These are phyloP conservation scores for Menidia beryllina DNA, from an alignment of 2,113 vertebrate species.

Conservation along the genomic window DNA sequence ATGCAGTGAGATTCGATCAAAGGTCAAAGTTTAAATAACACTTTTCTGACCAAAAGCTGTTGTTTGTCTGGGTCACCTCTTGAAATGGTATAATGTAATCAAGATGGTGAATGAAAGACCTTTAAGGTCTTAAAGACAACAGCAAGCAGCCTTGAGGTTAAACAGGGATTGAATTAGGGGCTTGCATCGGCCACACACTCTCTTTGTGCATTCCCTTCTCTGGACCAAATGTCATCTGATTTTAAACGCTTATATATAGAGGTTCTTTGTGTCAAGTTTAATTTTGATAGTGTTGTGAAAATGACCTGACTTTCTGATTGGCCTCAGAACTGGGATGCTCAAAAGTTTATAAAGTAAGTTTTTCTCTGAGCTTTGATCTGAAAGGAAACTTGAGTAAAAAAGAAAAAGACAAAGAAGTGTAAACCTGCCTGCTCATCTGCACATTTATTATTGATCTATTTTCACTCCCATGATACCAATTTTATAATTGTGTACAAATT, in stretches of 20 bases:
- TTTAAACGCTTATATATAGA: not conserved
- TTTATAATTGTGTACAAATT: no score
- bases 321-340: not conserved
- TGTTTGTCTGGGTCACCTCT: constrained; percentile 19
- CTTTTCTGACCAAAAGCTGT: constrained; percentile 7
- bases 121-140: not conserved
- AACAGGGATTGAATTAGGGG: not conserved
- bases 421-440: no score
- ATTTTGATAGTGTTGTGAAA: no score
- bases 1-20: constrained; percentile 40
- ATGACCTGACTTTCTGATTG: no score
- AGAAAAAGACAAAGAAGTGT: no score
- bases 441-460: no score
- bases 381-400: no score
- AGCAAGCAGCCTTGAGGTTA: not conserved
- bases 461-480: no score
- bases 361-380: no score
- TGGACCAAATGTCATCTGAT: not conserved
- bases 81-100: not conserved
- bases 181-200: not conserved
- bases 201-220: not conserved
- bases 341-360: not conserved
- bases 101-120: constrained; percentile 9
- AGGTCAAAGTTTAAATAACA: constrained; percentile 60
- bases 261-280: not conserved